Percentiles rank a stretch among this genome's conserved stretches.
These are phyloP conservation scores for Tenthredo amoena DNA, from an alignment of 2,888 invertebrate species.

Conservation along the genomic window DNA sequence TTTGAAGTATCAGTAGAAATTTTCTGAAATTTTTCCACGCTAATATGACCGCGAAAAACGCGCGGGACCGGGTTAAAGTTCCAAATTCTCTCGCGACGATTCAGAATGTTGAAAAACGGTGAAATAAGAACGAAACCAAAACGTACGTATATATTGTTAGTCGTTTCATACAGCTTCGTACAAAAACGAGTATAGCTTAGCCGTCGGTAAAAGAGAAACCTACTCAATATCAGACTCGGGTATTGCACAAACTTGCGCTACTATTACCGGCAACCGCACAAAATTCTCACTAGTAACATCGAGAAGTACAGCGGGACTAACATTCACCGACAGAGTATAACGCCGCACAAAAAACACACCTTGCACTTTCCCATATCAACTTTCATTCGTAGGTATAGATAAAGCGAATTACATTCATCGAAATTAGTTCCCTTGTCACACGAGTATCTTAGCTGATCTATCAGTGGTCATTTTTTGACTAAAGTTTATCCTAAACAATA, in stretches of 20 bases:
- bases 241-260: background rate
- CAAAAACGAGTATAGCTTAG: background rate
- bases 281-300: background rate
- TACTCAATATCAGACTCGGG: background rate
- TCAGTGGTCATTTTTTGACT: background rate
- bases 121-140: too few species aligned
- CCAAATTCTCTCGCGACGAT: too few species aligned
- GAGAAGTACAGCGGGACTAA: background rate
- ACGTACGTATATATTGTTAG: too few species aligned
- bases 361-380: background rate
- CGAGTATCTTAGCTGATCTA: background rate
- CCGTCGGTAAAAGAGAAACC: conserved; percentile 17
- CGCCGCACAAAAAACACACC: background rate
- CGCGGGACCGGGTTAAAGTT: too few species aligned
- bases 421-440: background rate
- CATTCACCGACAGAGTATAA: background rate
- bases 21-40: background rate
- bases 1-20: background rate
- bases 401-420: background rate
- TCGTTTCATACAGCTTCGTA: background rate
- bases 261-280: background rate
- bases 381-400: background rate
- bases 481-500: background rate
- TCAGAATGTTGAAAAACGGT: too few species aligned
- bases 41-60: background rate